These are phyloP conservation scores for Drosophila anomelani DNA, from an alignment of 2,888 invertebrate genomes.

Conservation along the genomic window DNA sequence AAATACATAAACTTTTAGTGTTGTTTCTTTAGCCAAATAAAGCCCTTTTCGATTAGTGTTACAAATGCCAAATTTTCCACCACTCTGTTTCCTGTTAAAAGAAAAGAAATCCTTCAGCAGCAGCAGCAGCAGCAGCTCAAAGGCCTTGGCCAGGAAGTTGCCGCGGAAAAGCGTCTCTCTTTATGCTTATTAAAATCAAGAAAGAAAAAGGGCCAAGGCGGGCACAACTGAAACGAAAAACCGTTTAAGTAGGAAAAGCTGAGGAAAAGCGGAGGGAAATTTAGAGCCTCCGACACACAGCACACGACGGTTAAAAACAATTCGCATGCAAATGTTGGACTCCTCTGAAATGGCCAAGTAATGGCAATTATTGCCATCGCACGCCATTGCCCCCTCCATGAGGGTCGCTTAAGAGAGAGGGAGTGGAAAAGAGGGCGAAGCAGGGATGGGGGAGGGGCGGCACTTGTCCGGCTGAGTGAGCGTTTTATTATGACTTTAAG, in stretches of 20 bases:
- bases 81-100: background rate
- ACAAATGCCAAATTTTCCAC: background rate
- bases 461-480: conserved; percentile 41
- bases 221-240: conserved; percentile 32
- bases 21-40: too few relatives aligned
- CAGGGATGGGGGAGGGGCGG: too few relatives aligned
- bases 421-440: background rate
- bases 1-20: background rate
- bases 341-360: conserved; percentile 46
- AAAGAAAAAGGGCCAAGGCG: conserved; percentile 1
- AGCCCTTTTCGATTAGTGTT: conserved; percentile 8
- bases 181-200: conserved; percentile 33
- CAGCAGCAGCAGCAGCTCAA: conserved; percentile 1
- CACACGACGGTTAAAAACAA: conserved; percentile 39
- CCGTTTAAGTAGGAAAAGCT: conserved; percentile 27
- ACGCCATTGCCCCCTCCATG: conserved; percentile 50
- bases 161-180: conserved; percentile 24
- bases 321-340: conserved; percentile 64
- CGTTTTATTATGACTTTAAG: conserved; percentile 64
- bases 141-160: background rate
- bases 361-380: conserved; percentile 74
- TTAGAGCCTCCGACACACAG: conserved; percentile 11
- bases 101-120: background rate
- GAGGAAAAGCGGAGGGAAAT: background rate
- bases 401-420: background rate